A percentile compares a stretch with the other conserved stretches of the same genome.
These are phyloP conservation scores for Miniopterus natalensis DNA, from an alignment of 2,113 vertebrate genomes.

Conservation along the genomic window DNA sequence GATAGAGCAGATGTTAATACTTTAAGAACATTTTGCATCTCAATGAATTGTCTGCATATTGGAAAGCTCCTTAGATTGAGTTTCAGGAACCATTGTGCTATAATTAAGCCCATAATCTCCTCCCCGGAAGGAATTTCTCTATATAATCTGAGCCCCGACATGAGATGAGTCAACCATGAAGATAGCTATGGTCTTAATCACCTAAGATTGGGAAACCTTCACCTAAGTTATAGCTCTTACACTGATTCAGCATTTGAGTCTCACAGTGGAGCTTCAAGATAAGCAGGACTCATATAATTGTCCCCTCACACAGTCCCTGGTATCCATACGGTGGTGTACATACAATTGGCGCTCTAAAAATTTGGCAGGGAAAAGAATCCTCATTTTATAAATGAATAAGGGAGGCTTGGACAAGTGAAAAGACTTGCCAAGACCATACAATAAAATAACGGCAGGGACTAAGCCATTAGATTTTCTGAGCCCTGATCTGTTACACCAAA, in stretches of 20 bases:
- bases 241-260: not conserved
- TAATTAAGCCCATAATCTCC: not conserved
- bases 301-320: not conserved
- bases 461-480: not conserved
- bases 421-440: not conserved
- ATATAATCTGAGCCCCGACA: not conserved
- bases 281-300: not conserved
- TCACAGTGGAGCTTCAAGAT: not conserved
- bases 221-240: not conserved
- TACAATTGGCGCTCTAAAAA: not conserved
- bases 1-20: not conserved
- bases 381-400: conserved; percentile 18
- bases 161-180: not conserved
- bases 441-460: not conserved
- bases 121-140: not conserved
- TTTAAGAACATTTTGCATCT: not conserved
- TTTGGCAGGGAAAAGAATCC: not conserved
- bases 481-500: not conserved
- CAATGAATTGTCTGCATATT: not conserved
- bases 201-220: not conserved
- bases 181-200: not conserved
- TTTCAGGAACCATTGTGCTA: conserved; percentile 21
- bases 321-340: not conserved
- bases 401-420: not conserved
- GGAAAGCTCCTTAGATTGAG: not conserved